Evolutionary conservation across 2,797 vertebrate genomes (phyloP).

Genomic region (Channallabes apus): DNA sequence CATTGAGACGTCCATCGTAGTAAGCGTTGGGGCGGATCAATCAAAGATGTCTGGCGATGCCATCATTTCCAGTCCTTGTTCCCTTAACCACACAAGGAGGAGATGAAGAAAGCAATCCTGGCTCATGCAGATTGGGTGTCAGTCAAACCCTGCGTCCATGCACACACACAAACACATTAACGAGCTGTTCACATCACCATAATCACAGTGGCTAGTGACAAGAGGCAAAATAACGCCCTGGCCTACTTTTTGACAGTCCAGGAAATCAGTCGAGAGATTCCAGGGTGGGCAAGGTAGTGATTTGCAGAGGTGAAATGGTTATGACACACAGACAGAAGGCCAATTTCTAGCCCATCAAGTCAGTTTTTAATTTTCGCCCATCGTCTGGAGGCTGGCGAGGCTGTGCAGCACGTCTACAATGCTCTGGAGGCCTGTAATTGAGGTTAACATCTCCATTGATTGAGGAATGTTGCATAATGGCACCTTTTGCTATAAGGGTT

Average conservation of each 20-base stretch:
- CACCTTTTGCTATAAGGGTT: constrained; percentile 46
- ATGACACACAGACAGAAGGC: constrained; percentile 43
- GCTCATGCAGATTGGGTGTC: constrained; percentile 75
- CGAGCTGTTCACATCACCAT: constrained; percentile 61
- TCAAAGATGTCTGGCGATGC: constrained; percentile 69
- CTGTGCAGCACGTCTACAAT: constrained; percentile 48
- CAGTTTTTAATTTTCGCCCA: constrained; percentile 69
- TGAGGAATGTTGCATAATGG: constrained; percentile 58
- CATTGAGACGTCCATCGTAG: constrained; percentile 52
- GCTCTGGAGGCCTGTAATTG: constrained; percentile 66
- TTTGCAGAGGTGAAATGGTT: constrained; percentile 61
- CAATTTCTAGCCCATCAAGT: constrained; percentile 60
- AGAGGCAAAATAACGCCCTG: constrained; percentile 68
- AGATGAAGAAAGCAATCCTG: constrained; percentile 55
- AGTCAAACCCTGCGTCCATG: constrained; percentile 62
- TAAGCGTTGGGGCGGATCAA: constrained; percentile 58
- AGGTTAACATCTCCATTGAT: constrained; percentile 70
- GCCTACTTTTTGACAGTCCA: constrained; percentile 65
- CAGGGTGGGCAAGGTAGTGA: constrained; percentile 55
- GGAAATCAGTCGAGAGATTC: constrained; percentile 68
- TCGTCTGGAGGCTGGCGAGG: constrained; percentile 42
- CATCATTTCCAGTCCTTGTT: constrained; percentile 56
- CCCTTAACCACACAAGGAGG: constrained; percentile 45
- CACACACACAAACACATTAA: constrained; percentile 75
- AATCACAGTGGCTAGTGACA: constrained; percentile 77